phyloP scores from a whole-genome alignment of 2,113 vertebrate species.

The Alligator sinensis region DNA sequence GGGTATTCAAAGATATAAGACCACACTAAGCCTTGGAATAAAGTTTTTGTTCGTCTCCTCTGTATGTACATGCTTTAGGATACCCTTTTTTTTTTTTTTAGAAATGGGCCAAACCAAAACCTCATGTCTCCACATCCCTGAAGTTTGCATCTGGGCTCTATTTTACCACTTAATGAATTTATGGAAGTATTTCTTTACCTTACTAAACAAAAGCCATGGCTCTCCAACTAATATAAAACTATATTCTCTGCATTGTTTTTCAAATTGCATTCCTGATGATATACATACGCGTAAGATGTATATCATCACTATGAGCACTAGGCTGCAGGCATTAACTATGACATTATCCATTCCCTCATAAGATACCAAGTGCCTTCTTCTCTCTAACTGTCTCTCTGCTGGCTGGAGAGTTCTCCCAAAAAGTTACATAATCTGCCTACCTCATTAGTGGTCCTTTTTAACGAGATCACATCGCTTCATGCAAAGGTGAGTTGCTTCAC shows the following conservation, averaged over 20 bases:
- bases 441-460: neutral
- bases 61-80: fast-evolving
- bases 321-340: neutral
- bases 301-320: no score
- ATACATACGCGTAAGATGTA: no score
- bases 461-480: neutral
- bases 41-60: neutral
- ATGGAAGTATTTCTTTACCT: neutral
- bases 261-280: no score
- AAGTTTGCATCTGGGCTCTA: neutral
- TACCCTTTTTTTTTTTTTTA: neutral
- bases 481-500: neutral
- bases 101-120: neutral
- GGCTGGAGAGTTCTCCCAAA: neutral
- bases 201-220: neutral
- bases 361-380: neutral
- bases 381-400: neutral
- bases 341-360: neutral
- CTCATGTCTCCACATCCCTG: fast-evolving
- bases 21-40: neutral
- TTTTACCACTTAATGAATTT: neutral
- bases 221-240: no score
- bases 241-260: no score
- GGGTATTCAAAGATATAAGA: neutral
- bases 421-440: neutral